Conservation (phyloP, 2,113 vertebrate species). For the Ptilorrhoa leucosticta region DNA sequence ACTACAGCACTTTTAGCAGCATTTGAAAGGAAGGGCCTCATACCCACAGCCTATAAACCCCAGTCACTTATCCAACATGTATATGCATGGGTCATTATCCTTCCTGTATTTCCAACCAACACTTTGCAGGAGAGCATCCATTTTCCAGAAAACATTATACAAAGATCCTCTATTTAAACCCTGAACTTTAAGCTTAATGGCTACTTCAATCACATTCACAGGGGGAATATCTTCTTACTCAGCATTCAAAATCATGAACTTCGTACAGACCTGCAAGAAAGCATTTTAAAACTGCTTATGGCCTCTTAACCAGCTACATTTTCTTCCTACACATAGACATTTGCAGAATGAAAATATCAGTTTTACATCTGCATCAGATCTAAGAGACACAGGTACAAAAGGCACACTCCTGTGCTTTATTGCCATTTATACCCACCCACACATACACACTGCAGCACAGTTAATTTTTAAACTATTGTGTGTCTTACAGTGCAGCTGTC, state of each 20-base stretch:
- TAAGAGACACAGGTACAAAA: slow-evolving; percentile 19
- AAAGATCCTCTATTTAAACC: slow-evolving; percentile 10
- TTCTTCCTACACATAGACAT: slow-evolving; percentile 30
- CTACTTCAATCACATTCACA: not conserved
- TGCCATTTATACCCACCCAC: slow-evolving; percentile 19
- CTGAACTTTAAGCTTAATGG: slow-evolving; percentile 49
- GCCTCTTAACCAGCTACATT: slow-evolving; percentile 37
- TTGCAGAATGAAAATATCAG: slow-evolving; percentile 33
- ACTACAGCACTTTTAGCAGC: not conserved
- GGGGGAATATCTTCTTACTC: slow-evolving; percentile 41
- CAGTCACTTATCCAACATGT: not conserved
- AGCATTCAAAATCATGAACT: not conserved
- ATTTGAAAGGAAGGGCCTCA: not conserved
- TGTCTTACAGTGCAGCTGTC: not conserved
- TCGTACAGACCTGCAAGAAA: slow-evolving; percentile 27
- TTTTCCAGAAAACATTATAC: slow-evolving; percentile 31
- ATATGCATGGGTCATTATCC: not conserved
- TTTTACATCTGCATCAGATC: slow-evolving; percentile 13
- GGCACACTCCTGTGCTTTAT: not conserved
- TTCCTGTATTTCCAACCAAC: not conserved
- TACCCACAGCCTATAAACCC: not conserved
- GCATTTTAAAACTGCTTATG: slow-evolving; percentile 43
- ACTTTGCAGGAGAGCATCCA: not conserved
- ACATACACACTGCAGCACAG: not conserved
- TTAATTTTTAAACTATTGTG: slow-evolving; percentile 35